These are phyloP conservation scores for Pasiphila rectangulata DNA, from an alignment of 2,888 invertebrate genomes.

Conservation along the genomic window DNA sequence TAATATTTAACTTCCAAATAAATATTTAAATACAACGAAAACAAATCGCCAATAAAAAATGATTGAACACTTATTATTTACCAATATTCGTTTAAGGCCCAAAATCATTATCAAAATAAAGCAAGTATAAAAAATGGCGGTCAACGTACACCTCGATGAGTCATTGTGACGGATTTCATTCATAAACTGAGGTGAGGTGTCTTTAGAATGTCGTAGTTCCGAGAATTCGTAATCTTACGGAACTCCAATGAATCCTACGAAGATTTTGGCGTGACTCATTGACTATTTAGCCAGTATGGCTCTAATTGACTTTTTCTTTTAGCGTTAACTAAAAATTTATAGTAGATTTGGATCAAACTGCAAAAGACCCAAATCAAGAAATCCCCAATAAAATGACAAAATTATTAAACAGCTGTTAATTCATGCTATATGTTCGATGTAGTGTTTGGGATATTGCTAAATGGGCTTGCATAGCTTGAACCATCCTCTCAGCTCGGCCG, in stretches of 20 bases:
- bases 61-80: background rate
- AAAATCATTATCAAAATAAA: slow-evolving; percentile 15
- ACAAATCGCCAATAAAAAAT: background rate
- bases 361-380: no score
- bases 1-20: background rate
- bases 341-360: no score
- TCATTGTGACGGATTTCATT: slow-evolving; percentile 48
- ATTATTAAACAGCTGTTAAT: no score
- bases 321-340: background rate
- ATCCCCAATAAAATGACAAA: no score
- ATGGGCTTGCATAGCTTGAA: no score
- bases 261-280: slow-evolving; percentile 24
- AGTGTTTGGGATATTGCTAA: no score
- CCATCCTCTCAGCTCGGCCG: no score
- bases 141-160: slow-evolving; percentile 30
- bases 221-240: slow-evolving; percentile 41
- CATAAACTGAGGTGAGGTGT: slow-evolving; percentile 38
- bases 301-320: background rate
- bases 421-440: no score
- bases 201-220: slow-evolving; percentile 38
- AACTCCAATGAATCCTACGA: slow-evolving; percentile 27
- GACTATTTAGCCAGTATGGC: background rate
- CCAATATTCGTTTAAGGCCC: no score
- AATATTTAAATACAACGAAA: background rate
- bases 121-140: slow-evolving; percentile 27